These are phyloP conservation scores for Rhineura floridana DNA, from an alignment of 2,113 vertebrate genomes.

Conservation along the genomic window DNA sequence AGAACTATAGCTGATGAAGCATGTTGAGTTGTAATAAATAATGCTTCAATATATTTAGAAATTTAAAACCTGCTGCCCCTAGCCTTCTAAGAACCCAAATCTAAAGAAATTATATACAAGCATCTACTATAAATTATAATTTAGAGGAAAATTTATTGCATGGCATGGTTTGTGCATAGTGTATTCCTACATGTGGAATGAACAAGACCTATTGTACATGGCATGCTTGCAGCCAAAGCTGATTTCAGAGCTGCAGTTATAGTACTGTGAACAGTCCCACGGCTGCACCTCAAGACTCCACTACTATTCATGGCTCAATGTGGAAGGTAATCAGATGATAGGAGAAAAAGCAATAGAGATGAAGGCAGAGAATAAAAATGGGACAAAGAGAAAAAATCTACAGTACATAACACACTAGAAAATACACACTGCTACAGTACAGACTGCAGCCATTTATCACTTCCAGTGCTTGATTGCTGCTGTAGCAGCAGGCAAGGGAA, in stretches of 20 bases:
- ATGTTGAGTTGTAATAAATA: not conserved
- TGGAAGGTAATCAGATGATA: not conserved
- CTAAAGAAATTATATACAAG: not conserved
- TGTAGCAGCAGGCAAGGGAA: slow-evolving; percentile 33
- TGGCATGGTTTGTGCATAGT: not conserved
- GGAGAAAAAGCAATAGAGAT: not conserved
- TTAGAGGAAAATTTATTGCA: not conserved
- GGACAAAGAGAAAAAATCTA: slow-evolving; percentile 31
- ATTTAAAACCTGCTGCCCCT: not conserved
- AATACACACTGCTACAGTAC: slow-evolving; percentile 33
- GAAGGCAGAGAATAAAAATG: not conserved
- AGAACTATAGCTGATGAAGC: not conserved
- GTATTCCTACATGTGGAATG: not conserved
- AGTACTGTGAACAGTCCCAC: not conserved
- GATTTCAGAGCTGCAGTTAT: not conserved
- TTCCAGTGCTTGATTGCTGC: not conserved
- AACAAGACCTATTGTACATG: not conserved
- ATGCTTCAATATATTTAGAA: not conserved
- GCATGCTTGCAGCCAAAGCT: not conserved
- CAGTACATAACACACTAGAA: not conserved
- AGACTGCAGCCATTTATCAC: slow-evolving; percentile 21
- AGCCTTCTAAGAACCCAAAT: not conserved
- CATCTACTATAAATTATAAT: not conserved
- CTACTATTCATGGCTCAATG: not conserved
- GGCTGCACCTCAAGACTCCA: not conserved